Evolutionary conservation across 2,797 vertebrate genomes (phyloP).

Genomic region (Hafferia zeledoni): DNA sequence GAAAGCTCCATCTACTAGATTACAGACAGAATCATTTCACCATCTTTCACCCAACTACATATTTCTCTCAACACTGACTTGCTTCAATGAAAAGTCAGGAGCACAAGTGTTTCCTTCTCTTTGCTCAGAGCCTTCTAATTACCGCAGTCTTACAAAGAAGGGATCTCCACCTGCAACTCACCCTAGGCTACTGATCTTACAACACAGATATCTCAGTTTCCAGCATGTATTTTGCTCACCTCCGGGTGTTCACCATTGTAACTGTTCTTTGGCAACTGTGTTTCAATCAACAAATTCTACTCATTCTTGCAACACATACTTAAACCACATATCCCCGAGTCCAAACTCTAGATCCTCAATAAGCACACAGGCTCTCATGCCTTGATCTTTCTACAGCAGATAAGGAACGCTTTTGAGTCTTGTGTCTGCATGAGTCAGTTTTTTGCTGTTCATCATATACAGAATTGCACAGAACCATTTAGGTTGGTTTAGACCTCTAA

Average conservation of each 20-base stretch:
- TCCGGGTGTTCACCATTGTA: background rate
- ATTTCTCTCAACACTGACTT: background rate
- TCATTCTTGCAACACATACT: background rate
- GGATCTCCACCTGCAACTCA: background rate
- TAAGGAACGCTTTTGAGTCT: background rate
- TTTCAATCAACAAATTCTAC: background rate
- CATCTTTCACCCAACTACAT: background rate
- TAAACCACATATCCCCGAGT: background rate
- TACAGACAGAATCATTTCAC: background rate
- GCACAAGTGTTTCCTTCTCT: background rate
- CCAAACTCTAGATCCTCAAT: background rate
- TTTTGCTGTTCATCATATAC: background rate
- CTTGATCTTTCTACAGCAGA: background rate
- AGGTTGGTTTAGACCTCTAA: background rate
- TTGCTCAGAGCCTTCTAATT: background rate
- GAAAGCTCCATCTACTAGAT: background rate
- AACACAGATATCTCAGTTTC: background rate
- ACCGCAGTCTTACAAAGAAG: background rate
- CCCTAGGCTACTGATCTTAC: slow-evolving; percentile 18
- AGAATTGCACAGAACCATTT: background rate
- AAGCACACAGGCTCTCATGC: background rate
- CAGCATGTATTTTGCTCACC: background rate
- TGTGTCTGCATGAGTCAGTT: background rate
- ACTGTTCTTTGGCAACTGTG: background rate
- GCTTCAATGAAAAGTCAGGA: background rate